Base-by-base conservation (phyloP, 2,888 invertebrate species). In the Drosophila merina region DNA sequence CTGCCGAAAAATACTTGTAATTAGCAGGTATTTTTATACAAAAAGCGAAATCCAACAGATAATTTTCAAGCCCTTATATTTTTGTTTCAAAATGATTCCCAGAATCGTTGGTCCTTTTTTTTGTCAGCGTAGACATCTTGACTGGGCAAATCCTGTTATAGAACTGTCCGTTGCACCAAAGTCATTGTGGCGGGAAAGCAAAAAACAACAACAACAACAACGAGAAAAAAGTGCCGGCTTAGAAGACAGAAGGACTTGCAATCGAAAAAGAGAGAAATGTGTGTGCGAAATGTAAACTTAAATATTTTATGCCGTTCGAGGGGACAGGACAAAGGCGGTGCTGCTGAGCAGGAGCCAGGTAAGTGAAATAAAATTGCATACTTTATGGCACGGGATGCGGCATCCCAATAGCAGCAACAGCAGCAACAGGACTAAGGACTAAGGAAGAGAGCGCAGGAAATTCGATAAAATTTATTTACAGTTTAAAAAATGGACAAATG, bases 391-490 rank as follows among this genome's bases (percentile, higher is more conserved):
- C 40, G 70, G 69, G 20, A 77, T 71, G 86, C 74, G 79, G 74
- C 74, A 72, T 74, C 45, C 67, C 40, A 42, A 42, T 20, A 14
- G 40, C 14, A 20, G 9, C 40, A 42, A 40, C 14, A n/a, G 38
- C 14, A 54, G 58, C 69, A 58, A 12, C 44, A 44, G 44, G 52
- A n/a, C 10, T 6, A 47, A 26, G 30, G 12, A 26, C 31, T 25
- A 25, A 14, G 42, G 20, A 42, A 3, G 42, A 3, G 48, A 25
- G 44, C n/a, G 40, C 28, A 38, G 60, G 58, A 64, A 83, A 86
- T 87, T 88, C 83, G 73, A 79, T 77, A 74, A 85, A 88, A 87
- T 81, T 88, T 88, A 88, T 88, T 88, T 88, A 88, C 89, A 87
- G 81, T 87, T 88, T 68, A 67, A 64, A 64, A 64, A 64, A 79